Evolutionary conservation across 2,888 invertebrate genomes (phyloP).

Genomic region (Colletes collaris): DNA sequence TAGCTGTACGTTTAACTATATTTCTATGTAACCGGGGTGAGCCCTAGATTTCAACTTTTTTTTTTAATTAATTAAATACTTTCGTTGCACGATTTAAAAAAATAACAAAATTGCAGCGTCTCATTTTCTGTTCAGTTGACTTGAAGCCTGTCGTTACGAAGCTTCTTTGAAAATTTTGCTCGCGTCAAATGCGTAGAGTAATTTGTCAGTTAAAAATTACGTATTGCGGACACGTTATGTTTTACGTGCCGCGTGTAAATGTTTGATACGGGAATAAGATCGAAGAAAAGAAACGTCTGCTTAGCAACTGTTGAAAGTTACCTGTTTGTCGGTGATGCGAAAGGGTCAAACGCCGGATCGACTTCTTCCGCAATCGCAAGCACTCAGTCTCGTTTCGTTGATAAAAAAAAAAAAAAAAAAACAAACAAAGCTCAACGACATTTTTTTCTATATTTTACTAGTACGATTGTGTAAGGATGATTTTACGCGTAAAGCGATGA

Average conservation of each 20-base stretch:
- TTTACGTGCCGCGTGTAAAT: too few species aligned
- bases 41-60: neutral
- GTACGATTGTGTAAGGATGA: neutral
- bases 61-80: slow-evolving; percentile 4
- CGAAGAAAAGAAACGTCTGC: too few species aligned
- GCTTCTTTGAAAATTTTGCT: slow-evolving; percentile 1
- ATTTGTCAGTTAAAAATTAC: too few species aligned
- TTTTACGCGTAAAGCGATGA: too few species aligned
- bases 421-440: too few species aligned
- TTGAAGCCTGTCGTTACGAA: neutral
- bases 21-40: neutral
- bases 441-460: too few species aligned
- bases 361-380: too few species aligned
- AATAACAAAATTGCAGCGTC: slow-evolving; percentile 4
- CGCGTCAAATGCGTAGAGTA: too few species aligned
- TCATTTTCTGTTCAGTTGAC: neutral
- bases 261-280: too few species aligned
- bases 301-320: neutral
- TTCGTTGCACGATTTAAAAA: slow-evolving; percentile 29
- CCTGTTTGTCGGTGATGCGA: neutral
- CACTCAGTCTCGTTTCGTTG: too few species aligned
- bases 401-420: too few species aligned
- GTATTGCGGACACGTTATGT: neutral
- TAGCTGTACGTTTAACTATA: slow-evolving; percentile 10
- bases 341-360: too few species aligned